Evolutionary conservation across 2,888 invertebrate genomes (phyloP), one percentile per base, ranked within the genome.

Genomic region (Trachelus stipa): DNA sequence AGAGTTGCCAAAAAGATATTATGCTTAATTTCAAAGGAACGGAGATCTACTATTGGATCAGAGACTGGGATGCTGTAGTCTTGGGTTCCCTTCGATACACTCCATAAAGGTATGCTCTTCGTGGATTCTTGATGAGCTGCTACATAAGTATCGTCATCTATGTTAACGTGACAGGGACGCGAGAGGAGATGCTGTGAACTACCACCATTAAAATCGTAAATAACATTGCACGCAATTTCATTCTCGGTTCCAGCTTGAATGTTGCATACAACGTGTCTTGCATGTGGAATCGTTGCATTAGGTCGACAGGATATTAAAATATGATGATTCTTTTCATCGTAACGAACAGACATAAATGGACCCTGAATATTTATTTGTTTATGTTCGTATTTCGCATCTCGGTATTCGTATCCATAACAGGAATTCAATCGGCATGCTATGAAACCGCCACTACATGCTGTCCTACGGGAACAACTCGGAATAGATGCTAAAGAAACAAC

Each of bases 41-140:
- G 94, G 56, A 96, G 92, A 86, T 97, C 96, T 35, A 96, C 89
- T 12, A 96, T 93, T 0, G 94, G 93, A 82, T 95, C 95, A 0
- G 93, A 92, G 0, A 95, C 94, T 0, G 95, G 94, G 76, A 96
- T 86, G 0, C 93, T 93, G 85, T 88, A 93, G 79, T 90, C 92
- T 90, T 91, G 93, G 87, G 90, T 93, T 31, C 93, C 93, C 1
- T 92, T 93, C 69, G 92, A 91, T 74, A 93, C 90, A 78, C 95
- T 95, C 92, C 96, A 96, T 1, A 96, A 90, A 74, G 93, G 92
- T 35, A 96, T 90, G 15, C 93, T 91, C 6, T 94, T 94, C n/a
- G 93, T 94, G 76, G 95, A 94, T 90, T 97, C 97, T 79, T 96
- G 94, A 85, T 96, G 95, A 0, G 96, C 96, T 0, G 96, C 95